phyloP scores from a whole-genome alignment of 2,113 vertebrate genomes.

The Psephotus haematonotus region DNA sequence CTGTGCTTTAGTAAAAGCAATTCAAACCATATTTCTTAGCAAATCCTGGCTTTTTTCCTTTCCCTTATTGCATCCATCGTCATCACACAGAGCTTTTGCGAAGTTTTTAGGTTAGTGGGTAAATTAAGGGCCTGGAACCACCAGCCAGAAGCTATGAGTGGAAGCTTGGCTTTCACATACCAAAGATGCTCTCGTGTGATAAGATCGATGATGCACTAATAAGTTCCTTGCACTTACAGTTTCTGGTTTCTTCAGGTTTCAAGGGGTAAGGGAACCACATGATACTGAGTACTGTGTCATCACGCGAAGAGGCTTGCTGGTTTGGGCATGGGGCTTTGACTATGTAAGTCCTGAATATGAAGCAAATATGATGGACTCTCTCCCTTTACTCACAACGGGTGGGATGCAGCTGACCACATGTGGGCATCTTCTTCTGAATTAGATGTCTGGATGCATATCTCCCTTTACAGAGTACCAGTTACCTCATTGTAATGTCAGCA shows the following conservation, averaged over 20 bases:
- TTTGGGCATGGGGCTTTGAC: neutral
- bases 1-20: neutral
- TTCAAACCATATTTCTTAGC: neutral
- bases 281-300: neutral
- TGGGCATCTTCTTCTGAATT: neutral
- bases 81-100: neutral
- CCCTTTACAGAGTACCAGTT: neutral
- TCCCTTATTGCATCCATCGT: neutral
- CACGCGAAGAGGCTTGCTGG: neutral
- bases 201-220: rapidly evolving
- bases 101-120: neutral
- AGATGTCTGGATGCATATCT: neutral
- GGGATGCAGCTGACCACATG: neutral
- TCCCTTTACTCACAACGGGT: neutral
- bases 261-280: neutral
- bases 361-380: neutral
- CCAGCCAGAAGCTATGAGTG: neutral
- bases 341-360: neutral
- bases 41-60: neutral
- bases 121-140: neutral
- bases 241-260: neutral
- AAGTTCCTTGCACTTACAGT: neutral
- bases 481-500: neutral
- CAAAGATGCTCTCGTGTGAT: rapidly evolving
- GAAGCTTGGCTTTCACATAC: neutral